Percentiles rank a stretch among this genome's conserved stretches.
Conservation (phyloP, 2,113 vertebrate genomes). For the Bubo blakistoni region DNA sequence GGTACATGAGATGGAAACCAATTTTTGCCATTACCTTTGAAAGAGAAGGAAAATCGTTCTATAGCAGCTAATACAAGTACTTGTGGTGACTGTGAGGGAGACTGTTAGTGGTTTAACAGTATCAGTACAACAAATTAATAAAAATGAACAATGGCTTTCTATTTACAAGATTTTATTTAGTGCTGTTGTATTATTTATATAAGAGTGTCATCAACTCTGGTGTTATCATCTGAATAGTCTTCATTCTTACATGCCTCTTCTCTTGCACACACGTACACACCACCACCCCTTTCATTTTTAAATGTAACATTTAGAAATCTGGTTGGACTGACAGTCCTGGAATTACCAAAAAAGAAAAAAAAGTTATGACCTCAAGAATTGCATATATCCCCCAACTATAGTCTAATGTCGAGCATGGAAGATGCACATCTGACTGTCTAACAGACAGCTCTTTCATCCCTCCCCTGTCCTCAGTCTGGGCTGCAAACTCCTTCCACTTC, state of each 20-base stretch:
- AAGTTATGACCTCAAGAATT: background rate
- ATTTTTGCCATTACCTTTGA: background rate
- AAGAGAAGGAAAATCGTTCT: background rate
- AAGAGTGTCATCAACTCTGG: background rate
- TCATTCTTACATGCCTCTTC: background rate
- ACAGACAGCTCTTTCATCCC: background rate
- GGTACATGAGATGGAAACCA: background rate
- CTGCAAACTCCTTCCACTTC: background rate
- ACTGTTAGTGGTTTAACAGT: background rate
- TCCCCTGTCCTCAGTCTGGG: background rate
- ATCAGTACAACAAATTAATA: background rate
- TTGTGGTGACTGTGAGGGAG: no score
- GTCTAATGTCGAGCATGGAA: background rate
- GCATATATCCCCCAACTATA: background rate
- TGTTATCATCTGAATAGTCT: background rate
- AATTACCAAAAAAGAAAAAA: background rate
- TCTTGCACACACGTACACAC: background rate
- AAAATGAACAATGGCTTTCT: background rate
- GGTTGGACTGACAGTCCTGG: background rate
- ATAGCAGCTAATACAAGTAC: background rate
- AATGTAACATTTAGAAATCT: background rate
- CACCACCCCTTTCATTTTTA: background rate
- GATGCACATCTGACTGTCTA: background rate
- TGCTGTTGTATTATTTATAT: background rate
- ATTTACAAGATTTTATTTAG: background rate